Evolutionary conservation across 2,797 vertebrate species (phyloP).

Genomic region (Anguilla marmorata): DNA sequence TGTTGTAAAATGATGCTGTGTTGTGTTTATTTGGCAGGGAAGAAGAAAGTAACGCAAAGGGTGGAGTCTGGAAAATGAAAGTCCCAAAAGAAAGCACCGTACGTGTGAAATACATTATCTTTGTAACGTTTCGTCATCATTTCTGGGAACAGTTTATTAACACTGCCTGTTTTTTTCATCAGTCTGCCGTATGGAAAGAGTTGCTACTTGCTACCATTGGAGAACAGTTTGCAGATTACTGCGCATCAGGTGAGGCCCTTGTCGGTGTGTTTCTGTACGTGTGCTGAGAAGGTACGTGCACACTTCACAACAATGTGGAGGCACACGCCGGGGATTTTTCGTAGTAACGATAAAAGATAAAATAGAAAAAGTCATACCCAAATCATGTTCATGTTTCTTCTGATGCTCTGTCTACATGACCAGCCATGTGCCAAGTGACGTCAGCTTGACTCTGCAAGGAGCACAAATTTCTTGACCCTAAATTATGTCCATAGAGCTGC

Average conservation of each 20-base stretch:
- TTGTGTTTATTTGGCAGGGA: slow-evolving; percentile 75
- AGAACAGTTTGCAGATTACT: slow-evolving; percentile 92
- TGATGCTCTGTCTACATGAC: background rate
- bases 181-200: slow-evolving; percentile 94
- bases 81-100: slow-evolving; percentile 91
- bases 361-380: background rate
- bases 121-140: background rate
- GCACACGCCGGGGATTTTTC: background rate
- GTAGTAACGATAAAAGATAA: background rate
- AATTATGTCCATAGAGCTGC: background rate
- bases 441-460: background rate
- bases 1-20: background rate
- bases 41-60: slow-evolving; percentile 96
- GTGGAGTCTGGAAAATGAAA: slow-evolving; percentile 97
- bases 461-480: background rate
- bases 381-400: background rate
- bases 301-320: slow-evolving; percentile 10
- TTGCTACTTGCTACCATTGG: slow-evolving; percentile 90
- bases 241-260: slow-evolving; percentile 79
- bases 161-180: slow-evolving; percentile 34
- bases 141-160: background rate
- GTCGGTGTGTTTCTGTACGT: background rate
- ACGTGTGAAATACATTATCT: slow-evolving; percentile 52
- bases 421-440: background rate
- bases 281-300: background rate